Percentiles rank a stretch among this genome's conserved stretches.
These are phyloP conservation scores for Cherax quadricarinatus DNA, from an alignment of 1,140 invertebrate species.

Conservation along the genomic window DNA sequence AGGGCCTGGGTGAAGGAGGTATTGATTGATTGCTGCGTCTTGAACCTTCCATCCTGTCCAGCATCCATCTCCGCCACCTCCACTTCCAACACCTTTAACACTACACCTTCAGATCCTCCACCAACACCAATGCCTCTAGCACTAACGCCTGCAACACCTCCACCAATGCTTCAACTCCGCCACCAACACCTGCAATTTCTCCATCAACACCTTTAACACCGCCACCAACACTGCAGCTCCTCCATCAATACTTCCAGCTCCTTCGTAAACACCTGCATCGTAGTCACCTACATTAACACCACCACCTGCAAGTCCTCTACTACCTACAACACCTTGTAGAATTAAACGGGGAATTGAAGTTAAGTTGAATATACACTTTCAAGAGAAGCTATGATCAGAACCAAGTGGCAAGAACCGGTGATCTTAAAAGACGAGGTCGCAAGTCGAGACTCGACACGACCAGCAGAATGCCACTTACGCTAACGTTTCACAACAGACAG, in stretches of 20 bases:
- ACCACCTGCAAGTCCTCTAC: too few relatives aligned
- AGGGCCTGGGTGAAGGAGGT: constrained; percentile 38
- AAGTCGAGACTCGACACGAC: too few relatives aligned
- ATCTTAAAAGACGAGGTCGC: too few relatives aligned
- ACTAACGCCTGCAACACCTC: too few relatives aligned
- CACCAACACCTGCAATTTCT: background rate
- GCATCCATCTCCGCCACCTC: background rate
- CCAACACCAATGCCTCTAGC: background rate
- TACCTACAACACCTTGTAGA: too few relatives aligned
- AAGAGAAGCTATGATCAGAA: too few relatives aligned
- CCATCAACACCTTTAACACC: background rate
- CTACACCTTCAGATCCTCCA: background rate
- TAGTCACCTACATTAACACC: too few relatives aligned
- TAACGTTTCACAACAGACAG: too few relatives aligned
- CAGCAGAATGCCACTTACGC: too few relatives aligned
- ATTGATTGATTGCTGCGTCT: constrained; percentile 53
- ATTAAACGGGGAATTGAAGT: too few relatives aligned
- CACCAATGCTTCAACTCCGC: background rate
- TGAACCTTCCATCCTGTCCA: background rate
- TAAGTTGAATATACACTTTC: too few relatives aligned
- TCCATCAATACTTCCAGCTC: background rate
- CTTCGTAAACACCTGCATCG: background rate
- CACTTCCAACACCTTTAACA: background rate
- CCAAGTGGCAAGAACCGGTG: too few relatives aligned
- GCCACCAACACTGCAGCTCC: background rate